Evolutionary conservation across 2,888 invertebrate genomes (phyloP), one percentile per base, ranked within the genome.

Genomic region (Eupelmus urozonus): DNA sequence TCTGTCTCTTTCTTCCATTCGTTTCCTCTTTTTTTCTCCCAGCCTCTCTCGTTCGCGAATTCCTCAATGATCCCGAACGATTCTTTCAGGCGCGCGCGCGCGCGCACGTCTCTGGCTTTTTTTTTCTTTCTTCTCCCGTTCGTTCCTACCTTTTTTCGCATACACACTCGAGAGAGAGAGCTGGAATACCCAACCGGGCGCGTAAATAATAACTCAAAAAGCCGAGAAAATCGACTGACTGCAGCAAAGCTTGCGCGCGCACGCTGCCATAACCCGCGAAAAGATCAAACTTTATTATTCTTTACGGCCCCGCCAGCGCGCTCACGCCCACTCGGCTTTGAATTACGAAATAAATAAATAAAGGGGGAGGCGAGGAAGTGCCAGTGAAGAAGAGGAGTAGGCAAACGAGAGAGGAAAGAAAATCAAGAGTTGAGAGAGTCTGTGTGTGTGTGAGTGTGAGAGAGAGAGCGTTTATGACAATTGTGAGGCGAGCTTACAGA

Each of bases 321-420:
- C 34, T 27, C 74, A 70, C 80, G 74, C 74, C 76, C 79, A 76
- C 75, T 69, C 72, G 71, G 45, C 65, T 71, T 78, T 78, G 77
- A 80, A 80, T 80, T 67, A 78, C 74, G 74, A 75, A 80, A 80
- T 80, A 77, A 80, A 77, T 80, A 80, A 77, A 80, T 77, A 74
- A 80, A 72, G 13, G 51, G 25, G 27, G 40, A 25, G 51, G 72
- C 9, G 25, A 16, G 23, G 16, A 2, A 42, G 42, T 34, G 18
- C 62, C 16, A 2, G 53, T 25, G 34, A 3, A 18, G 9, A 18
- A 55, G 23, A 62, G 34, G 45, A 11, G 40, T n/a, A 60, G 60
- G 40, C 13, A n/a, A 42, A 27, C 9, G n/a, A 45, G 42, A 45
- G 49, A 23, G 23, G 20, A 25, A 45, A 27, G 23, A 27, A 11